Base-by-base conservation (phyloP, 2,888 invertebrate species). In the Nemotelus pantherinus region DNA sequence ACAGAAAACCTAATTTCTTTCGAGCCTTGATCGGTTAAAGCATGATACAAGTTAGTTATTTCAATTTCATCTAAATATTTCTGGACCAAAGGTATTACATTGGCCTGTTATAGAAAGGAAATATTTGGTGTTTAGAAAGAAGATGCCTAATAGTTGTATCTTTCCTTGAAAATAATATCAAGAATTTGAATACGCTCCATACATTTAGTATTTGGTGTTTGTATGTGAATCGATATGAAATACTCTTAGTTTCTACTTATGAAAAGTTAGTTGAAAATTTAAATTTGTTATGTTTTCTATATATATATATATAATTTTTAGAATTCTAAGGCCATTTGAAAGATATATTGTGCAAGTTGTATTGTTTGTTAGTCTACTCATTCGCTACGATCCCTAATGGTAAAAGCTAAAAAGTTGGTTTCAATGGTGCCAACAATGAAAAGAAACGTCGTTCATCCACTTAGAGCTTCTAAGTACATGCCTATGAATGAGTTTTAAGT, bases 261-360 rank as follows among this genome's bases (percentile, higher is more conserved):
- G 68, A 50, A 53, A 10, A n/a, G 43, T 70, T 55, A 70, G 44
- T 53, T 53, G 47, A 53, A 70, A 50, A 44, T 70, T 60, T 25
- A 60, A n/a, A 41, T 41, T 60, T 7, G 25, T 10, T 60, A n/a
- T 60, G 3, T 10, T 43, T 55, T 44, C 60, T 76, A 55, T 43
- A 55, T 41, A 58, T 55, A 58, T 55, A 25, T 55, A 57, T 71
- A 57, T 57, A 43, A 44, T 72, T 72, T 72, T 39, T 43, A 47
- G 6, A 63, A 63, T 80, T 79, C 75, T 78, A 78, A 78, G 78
- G 78, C 78, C 76, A 71, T 78, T 76, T 25, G 43, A 71, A 72
- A 76, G 64, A 77, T 57, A 77, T 78, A 77, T 78, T 77, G 76
- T 77, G 78, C 76, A 67, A 63, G 48, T 58, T 75, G 67, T 39